Conservation (phyloP, 2,113 vertebrate species). For the Rhinoptilus africanus region DNA sequence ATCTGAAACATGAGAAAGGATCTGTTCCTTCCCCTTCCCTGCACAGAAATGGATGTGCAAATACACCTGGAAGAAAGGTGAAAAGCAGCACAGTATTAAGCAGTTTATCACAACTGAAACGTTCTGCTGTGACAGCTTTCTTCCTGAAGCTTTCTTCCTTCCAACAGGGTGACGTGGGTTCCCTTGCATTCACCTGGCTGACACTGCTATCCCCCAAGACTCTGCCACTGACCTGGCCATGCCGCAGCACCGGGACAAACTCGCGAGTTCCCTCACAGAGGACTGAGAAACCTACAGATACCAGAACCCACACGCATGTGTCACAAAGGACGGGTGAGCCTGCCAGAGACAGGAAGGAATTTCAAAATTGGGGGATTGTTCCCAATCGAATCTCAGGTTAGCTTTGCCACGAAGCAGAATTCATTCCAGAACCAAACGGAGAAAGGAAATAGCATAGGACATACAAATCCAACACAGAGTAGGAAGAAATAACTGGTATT, state of each 20-base stretch:
- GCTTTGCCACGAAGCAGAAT: neutral
- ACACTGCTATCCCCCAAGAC: neutral
- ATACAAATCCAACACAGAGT: neutral
- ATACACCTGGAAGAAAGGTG: neutral
- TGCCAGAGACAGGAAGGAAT: neutral
- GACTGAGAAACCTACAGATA: neutral
- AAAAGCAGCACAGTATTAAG: neutral
- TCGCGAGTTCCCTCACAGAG: fast-evolving
- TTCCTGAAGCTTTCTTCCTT: neutral
- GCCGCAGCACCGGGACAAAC: neutral
- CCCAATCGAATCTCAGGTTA: fast-evolving
- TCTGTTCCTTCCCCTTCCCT: neutral
- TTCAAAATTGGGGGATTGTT: neutral
- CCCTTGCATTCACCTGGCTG: neutral
- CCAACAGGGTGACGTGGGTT: neutral
- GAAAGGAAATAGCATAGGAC: neutral
- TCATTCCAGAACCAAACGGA: neutral
- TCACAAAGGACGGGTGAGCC: fast-evolving
- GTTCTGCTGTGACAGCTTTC: neutral
- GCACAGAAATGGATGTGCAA: neutral
- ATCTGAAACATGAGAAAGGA: neutral
- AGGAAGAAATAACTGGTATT: neutral
- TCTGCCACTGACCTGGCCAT: no score
- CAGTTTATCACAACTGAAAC: neutral
- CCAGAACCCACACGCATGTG: neutral